Base-by-base conservation (phyloP, 2,113 vertebrate genomes). In the Caranx melampygus region DNA sequence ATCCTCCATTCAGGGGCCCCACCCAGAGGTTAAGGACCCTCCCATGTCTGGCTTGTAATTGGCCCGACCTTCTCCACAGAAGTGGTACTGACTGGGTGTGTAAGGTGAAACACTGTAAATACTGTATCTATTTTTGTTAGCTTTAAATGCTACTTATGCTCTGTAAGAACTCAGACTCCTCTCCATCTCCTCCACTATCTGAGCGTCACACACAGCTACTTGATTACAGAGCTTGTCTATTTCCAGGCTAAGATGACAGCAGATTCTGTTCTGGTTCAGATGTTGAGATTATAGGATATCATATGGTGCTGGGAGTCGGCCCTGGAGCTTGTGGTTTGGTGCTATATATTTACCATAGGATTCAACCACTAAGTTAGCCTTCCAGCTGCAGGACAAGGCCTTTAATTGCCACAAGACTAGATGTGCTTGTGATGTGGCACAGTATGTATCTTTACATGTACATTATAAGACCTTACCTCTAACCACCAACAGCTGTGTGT, bases 191-290 rank as follows among this genome's bases (percentile, higher is more conserved):
- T 26, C 26, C 7, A 0, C 73, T 80, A 59, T 80, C 65, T 59
- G 20, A 70, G 54, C 57, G 26, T 74, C 73, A 82, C 78, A 71
- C 74, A 68, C 21, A 0, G 15, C 4, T 47, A 55, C 51, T 11
- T 91, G 79, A 91, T 93, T 92, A 93, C 9, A 92, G 89, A 84
- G 77, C 55, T 57, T 40, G 12, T 81, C 81, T 90, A 89, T 89
- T 93, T 87, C 72, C 35, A 71, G 70, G 20, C 3, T 5, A 20
- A 60, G 16, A 66, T 3, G 10, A 54, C 61, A 26, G 58, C 64
- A 21, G 10, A 34, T 54, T 66, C 60, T 61, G 58, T 70, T 26
- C 5, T 4, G 62, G 73, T 72, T 83, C 71, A 85, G 89, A 84
- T 72, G 57, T 20, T 33, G 13, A 85, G 77, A 92, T 87, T 89